phyloP scores from a whole-genome alignment of 2,797 vertebrate genomes.

The Cuculus canorus region DNA sequence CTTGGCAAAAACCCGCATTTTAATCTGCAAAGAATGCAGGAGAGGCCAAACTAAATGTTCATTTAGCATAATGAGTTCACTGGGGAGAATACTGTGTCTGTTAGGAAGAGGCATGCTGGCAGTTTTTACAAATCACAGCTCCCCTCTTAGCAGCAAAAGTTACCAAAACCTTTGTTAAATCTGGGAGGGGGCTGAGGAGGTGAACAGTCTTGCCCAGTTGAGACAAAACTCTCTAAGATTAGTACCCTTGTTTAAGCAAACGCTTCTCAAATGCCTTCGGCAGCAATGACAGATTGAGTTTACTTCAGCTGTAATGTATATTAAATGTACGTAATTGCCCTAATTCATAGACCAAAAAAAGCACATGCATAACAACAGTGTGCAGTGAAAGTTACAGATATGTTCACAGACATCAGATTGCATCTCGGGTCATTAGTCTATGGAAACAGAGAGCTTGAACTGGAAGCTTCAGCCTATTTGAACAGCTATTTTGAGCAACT shows the following conservation, averaged over 20 bases:
- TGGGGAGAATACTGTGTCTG: fast-evolving
- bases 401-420: not conserved
- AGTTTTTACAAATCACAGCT: not conserved
- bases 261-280: not conserved
- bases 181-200: fast-evolving
- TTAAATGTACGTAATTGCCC: not conserved
- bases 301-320: not conserved
- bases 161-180: not conserved
- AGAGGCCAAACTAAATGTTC: not conserved
- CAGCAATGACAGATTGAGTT: not conserved
- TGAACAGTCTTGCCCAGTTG: not conserved
- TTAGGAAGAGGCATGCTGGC: not conserved
- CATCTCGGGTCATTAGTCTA: not conserved
- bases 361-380: not conserved
- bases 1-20: not conserved
- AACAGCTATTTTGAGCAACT: not conserved
- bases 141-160: not conserved
- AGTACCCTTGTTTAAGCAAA: not conserved
- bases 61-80: not conserved
- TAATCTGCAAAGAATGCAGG: not conserved
- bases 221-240: not conserved
- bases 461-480: not conserved
- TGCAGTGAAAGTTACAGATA: not conserved
- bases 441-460: not conserved
- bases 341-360: not conserved